Evolutionary conservation across 2,113 vertebrate species (phyloP).

Genomic region (Cacatua alba): DNA sequence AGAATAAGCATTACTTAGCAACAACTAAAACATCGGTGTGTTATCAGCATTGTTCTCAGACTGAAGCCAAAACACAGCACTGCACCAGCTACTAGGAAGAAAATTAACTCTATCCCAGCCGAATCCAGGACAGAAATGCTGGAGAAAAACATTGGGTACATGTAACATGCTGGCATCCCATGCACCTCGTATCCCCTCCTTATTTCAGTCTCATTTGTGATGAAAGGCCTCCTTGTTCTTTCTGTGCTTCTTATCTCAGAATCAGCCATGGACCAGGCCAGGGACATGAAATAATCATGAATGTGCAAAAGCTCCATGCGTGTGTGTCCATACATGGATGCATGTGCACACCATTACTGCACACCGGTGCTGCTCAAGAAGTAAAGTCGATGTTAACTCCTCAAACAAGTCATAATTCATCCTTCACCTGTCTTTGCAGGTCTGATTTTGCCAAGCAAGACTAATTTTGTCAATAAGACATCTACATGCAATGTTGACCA

Average conservation of each 20-base stretch:
- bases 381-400: not conserved
- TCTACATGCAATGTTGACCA: not conserved
- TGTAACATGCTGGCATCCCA: not conserved
- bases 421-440: not conserved
- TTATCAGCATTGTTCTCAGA: not conserved
- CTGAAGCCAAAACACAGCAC: not conserved
- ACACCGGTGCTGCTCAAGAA: not conserved
- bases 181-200: not conserved
- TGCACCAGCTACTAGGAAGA: not conserved
- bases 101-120: not conserved
- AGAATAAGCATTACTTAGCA: not conserved
- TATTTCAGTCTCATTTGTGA: not conserved
- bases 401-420: fast-evolving
- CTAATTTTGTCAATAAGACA: not conserved
- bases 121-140: not conserved
- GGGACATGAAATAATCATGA: not conserved
- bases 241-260: not conserved
- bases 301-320: not conserved
- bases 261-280: not conserved
- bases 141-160: not conserved
- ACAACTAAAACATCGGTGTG: not conserved
- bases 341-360: not conserved
- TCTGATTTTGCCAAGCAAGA: not conserved
- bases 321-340: fast-evolving
- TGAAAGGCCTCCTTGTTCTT: not conserved